Conservation (phyloP, 2,888 invertebrate species). For the Eilema sororculum region DNA sequence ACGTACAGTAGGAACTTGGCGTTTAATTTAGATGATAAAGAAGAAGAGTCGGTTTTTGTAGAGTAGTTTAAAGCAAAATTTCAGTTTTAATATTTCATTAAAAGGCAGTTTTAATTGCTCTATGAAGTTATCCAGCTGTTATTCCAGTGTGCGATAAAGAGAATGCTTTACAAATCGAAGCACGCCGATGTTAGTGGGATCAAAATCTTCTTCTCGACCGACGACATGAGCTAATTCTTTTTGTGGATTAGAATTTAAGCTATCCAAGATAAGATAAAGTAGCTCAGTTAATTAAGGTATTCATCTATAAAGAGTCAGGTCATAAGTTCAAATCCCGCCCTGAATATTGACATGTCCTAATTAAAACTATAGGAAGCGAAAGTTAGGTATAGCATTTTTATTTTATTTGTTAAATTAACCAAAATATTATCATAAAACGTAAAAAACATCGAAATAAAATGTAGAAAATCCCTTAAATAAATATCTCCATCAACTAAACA, state of each 20-base stretch:
- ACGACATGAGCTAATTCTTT: too few relatives aligned
- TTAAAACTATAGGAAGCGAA: too few relatives aligned
- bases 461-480: background rate
- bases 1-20: background rate
- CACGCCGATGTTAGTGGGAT: background rate
- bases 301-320: background rate
- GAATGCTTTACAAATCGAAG: background rate
- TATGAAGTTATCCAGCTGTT: background rate
- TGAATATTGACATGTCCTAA: too few relatives aligned
- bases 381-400: too few relatives aligned
- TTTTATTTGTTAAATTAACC: too few relatives aligned
- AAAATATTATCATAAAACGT: too few relatives aligned
- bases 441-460: background rate
- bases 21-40: background rate
- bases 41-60: background rate
- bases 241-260: too few relatives aligned
- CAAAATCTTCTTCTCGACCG: too few relatives aligned
- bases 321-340: too few relatives aligned
- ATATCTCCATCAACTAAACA: constrained; percentile 6
- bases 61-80: background rate
- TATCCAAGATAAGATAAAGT: background rate
- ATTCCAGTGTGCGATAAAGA: background rate
- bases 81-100: too few relatives aligned
- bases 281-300: background rate
- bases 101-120: background rate